phyloP scores from a whole-genome alignment of 2,888 invertebrate genomes.

The Lasioglossum marginatum region DNA sequence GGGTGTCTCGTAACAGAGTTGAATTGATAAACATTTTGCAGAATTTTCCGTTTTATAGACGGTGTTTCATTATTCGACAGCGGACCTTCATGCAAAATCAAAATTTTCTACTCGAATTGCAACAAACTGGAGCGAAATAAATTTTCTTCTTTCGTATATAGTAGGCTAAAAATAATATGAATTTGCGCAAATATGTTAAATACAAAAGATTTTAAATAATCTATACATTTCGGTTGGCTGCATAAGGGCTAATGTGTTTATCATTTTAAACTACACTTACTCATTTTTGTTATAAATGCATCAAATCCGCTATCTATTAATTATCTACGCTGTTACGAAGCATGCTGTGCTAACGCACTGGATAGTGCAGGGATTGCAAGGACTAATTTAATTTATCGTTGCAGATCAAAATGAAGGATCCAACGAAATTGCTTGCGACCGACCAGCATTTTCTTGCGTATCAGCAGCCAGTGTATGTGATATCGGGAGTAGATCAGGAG shows the following conservation, averaged over 20 bases:
- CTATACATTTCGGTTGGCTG: too few relatives aligned
- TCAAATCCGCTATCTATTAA: too few relatives aligned
- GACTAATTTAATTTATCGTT: constrained; percentile 25
- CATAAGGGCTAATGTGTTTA: too few relatives aligned
- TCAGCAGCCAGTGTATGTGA: constrained; percentile 88
- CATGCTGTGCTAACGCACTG: neutral
- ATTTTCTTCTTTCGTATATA: too few relatives aligned
- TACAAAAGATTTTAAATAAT: too few relatives aligned
- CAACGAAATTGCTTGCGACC: constrained; percentile 64
- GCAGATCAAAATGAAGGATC: constrained; percentile 76
- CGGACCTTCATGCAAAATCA: too few relatives aligned
- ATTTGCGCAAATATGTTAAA: too few relatives aligned
- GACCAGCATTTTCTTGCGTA: constrained; percentile 87
- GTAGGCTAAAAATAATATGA: too few relatives aligned
- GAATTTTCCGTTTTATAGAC: neutral
- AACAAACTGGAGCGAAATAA: too few relatives aligned
- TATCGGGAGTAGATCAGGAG: constrained; percentile 88
- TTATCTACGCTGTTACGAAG: neutral
- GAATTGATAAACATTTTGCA: neutral
- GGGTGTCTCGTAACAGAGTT: neutral
- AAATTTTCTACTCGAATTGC: too few relatives aligned
- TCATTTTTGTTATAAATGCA: too few relatives aligned
- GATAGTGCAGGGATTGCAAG: neutral
- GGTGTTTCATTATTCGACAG: neutral
- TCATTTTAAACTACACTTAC: too few relatives aligned